Conservation (phyloP, 2,888 invertebrate species). For the Lymantria monacha region DNA sequence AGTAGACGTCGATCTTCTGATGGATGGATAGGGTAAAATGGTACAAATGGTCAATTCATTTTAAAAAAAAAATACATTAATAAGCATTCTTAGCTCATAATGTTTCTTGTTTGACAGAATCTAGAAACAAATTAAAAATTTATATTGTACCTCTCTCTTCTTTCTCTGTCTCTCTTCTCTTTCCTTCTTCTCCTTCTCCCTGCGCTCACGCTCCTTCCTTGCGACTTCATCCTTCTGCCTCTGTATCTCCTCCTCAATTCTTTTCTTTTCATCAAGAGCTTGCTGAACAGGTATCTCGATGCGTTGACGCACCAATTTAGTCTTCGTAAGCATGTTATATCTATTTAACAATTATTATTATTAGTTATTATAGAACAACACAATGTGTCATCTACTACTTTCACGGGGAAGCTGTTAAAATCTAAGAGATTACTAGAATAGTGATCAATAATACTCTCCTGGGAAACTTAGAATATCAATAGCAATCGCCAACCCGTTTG, state of each 20-base stretch:
- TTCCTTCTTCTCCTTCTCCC: conserved; percentile 52
- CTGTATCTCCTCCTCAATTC: conserved; percentile 55
- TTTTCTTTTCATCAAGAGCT: conserved; percentile 67
- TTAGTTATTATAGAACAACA: background rate
- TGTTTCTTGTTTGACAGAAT: too few species aligned
- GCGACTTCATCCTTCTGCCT: conserved; percentile 55
- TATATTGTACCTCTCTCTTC: conserved; percentile 58
- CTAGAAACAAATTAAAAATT: background rate
- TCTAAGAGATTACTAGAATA: too few species aligned
- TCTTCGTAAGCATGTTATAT: conserved; percentile 72
- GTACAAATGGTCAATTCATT: too few species aligned
- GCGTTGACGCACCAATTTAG: conserved; percentile 65
- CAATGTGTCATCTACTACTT: too few species aligned
- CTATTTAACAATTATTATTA: conserved; percentile 30
- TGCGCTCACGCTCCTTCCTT: conserved; percentile 46
- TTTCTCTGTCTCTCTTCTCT: conserved; percentile 65
- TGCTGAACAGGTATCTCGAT: conserved; percentile 71
- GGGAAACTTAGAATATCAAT: too few species aligned
- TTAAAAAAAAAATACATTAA: too few species aligned
- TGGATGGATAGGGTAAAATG: too few species aligned
- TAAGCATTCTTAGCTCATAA: too few species aligned
- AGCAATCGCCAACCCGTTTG: too few species aligned
- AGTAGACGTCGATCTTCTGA: too few species aligned
- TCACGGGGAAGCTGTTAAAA: too few species aligned
- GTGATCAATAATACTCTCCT: too few species aligned